These are phyloP conservation scores for Eutolmus rufibarbis DNA, from an alignment of 2,888 invertebrate species.

Conservation along the genomic window DNA sequence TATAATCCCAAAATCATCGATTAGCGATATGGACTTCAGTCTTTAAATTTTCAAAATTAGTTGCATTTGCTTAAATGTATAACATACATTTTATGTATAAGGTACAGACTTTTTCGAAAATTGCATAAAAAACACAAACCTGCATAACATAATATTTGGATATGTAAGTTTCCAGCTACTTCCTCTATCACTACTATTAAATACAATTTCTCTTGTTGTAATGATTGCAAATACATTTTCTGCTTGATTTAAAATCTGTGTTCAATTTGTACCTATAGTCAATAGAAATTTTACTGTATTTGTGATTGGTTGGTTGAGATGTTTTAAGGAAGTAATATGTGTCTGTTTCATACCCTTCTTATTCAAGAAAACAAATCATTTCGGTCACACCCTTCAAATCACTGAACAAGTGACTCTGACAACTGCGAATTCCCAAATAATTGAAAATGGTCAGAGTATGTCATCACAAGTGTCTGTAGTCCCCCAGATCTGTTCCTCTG, in stretches of 20 bases:
- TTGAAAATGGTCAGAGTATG: neutral
- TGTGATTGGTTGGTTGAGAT: neutral
- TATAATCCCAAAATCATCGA: too few species aligned
- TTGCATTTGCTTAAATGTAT: too few species aligned
- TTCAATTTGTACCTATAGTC: neutral
- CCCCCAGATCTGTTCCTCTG: neutral
- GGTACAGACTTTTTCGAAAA: too few species aligned
- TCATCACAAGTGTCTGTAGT: neutral
- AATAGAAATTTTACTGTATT: neutral
- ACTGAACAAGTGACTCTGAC: neutral
- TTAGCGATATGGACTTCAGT: too few species aligned
- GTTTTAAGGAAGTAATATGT: neutral
- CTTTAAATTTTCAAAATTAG: too few species aligned
- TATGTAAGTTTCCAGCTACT: too few species aligned
- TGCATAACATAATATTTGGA: too few species aligned
- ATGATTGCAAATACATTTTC: neutral
- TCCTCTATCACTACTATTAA: too few species aligned
- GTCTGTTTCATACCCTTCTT: neutral
- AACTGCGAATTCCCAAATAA: neutral
- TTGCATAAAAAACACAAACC: too few species aligned
- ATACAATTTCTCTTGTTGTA: too few species aligned
- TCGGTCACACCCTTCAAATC: neutral
- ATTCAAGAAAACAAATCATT: neutral
- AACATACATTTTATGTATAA: too few species aligned
- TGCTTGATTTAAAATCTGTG: neutral